Evolutionary conservation across 2,888 invertebrate species (phyloP), one percentile per base, ranked within the genome.

Genomic region (Synanthedon andrenaeformis): DNA sequence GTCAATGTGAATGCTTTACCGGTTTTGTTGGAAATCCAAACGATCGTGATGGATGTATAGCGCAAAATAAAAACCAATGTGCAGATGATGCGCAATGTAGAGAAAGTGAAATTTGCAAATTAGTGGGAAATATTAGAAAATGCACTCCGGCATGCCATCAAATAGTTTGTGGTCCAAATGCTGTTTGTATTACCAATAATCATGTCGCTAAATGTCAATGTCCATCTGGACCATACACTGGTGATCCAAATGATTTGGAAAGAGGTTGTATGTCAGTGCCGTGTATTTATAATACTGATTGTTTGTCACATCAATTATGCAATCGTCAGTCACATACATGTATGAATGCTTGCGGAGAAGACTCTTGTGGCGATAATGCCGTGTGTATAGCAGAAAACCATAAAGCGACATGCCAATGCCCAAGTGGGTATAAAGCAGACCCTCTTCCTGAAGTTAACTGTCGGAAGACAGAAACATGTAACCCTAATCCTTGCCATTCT

Each of bases 21-120:
- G 96, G 96, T 3, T 97, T 91, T 75, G 90, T 92, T 11, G 97
- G 97, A 42, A 97, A 97, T 85, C 95, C 96, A 14, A 95, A 95
- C 67, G 94, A 96, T 70, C 90, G 97, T 23, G 92, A 92, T 60
- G 97, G 97, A n/a, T 97, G 97, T 67, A 89, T 91, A 62, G 90
- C 90, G 12, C 76, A 92, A 1, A 88, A 91, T 13, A 92, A 91
- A 72, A 92, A 96, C 66, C 90, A 93, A 72, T 97, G 97, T 67
- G 86, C 88, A 12, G 91, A 92, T 49, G 94, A 96, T 75, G 92
- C 91, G 41, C 94, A 96, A 73, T 97, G 96, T 67, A 83, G 92
- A 41, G 96, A 96, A 82, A 93, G 92, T 59, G 94, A 96, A 70
- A 90, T 92, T 13, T 97, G 96, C 73, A 90, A 90, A 67, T 88